Conservation (phyloP, 2,113 vertebrate species). For the Oncorhynchus masou region DNA sequence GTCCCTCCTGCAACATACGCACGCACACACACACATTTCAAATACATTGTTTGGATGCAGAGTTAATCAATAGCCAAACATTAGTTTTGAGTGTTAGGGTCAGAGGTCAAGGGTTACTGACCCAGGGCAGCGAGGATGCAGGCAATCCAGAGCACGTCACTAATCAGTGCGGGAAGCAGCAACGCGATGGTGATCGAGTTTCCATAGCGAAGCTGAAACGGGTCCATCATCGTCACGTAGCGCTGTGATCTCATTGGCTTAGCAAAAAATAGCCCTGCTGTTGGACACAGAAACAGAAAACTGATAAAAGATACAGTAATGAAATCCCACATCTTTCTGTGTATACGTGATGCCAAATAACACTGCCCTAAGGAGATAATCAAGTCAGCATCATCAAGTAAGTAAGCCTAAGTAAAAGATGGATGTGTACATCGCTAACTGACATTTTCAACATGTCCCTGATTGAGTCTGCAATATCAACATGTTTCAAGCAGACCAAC, state of each 20-base stretch:
- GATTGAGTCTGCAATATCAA: too few relatives aligned
- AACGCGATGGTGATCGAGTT: slow-evolving; percentile 68
- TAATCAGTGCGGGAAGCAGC: slow-evolving; percentile 72
- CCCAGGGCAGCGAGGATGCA: slow-evolving; percentile 77
- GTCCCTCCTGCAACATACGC: slow-evolving; percentile 60
- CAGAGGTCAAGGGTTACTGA: slow-evolving; percentile 35
- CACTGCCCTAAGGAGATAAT: too few relatives aligned
- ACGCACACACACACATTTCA: slow-evolving; percentile 1
- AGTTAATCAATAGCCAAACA: not conserved
- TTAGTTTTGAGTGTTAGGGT: not conserved
- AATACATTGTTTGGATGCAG: not conserved
- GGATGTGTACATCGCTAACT: too few relatives aligned
- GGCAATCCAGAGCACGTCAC: slow-evolving; percentile 78
- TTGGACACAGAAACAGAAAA: not conserved
- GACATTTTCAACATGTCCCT: too few relatives aligned
- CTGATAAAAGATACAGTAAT: not conserved
- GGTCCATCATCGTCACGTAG: slow-evolving; percentile 79
- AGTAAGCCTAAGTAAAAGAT: too few relatives aligned
- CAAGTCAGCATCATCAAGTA: too few relatives aligned
- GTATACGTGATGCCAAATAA: too few relatives aligned
- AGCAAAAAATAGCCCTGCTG: slow-evolving; percentile 77
- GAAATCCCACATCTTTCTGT: too few relatives aligned
- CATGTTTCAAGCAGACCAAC: too few relatives aligned
- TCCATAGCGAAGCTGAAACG: slow-evolving; percentile 75
- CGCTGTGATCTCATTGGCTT: slow-evolving; percentile 78